Evolutionary conservation across 2,888 invertebrate genomes (phyloP), one percentile per base, ranked within the genome.

Genomic region (Chorisops tibialis): DNA sequence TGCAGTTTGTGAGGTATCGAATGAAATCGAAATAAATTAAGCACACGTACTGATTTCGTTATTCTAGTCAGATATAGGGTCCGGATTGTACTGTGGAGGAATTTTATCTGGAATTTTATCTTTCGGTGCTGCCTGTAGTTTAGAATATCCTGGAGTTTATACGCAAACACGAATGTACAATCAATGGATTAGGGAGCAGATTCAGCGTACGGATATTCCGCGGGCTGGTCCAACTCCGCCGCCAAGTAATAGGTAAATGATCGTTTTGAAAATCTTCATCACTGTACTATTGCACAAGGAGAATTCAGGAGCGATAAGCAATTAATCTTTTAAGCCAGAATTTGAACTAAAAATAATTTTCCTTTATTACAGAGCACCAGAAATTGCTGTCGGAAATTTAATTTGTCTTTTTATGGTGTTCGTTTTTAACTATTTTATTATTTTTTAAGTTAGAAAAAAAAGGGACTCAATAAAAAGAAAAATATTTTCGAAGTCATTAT

Each of bases 81-180:
- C 65, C 18, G 65, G 63, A 11, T 50, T 66, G 12, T 62, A 61
- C 16, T 66, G 66, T 56, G 47, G 50, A 50, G 49, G 58, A 4
- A 52, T 54, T 30, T 38, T 66, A 11, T 59, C 60, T n/a, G 66
- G 66, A 38, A 49, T 66, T 7, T 54, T 66, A 24, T 62, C 62
- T n/a, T 63, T 54, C 52, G 63, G 63, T 1, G 58, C 45, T 37
- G 56, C 62, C 3, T 66, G 66, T 30, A 54, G 52, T 16, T 47
- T 54, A 11, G 54, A 41, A 22, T 58, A 63, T 45, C 63, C 63
- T 18, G 61, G 61, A 11, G 59, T 56, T 49, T 65, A 63, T 35
- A 59, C 58, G 9, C 59, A 63, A 37, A 59, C 61, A 14, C 39
- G 61, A 35, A 24, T 9, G 22, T 49, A 24, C 37, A 41, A 24